Evolutionary conservation across 2,888 invertebrate genomes (phyloP).

Genomic region (Rhamphomyia laevipes): DNA sequence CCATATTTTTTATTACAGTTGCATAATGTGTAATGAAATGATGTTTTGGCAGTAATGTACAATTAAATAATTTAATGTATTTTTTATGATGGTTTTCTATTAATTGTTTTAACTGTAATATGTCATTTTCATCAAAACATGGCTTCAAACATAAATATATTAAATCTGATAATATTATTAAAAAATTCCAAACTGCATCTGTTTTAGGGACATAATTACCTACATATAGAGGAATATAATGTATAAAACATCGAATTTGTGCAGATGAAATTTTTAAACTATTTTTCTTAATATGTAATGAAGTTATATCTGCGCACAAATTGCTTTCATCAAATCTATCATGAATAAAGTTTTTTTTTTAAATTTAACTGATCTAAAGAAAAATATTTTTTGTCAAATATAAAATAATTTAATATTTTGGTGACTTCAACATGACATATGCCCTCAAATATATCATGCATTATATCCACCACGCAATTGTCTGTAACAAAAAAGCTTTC

Average conservation of each 20-base stretch:
- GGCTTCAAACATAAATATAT: neutral
- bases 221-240: neutral
- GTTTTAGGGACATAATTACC: neutral
- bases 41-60: neutral
- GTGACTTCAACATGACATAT: neutral
- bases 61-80: neutral
- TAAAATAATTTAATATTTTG: neutral
- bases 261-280: neutral
- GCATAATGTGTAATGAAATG: neutral
- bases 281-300: neutral
- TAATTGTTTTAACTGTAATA: neutral
- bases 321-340: neutral
- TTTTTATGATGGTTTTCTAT: neutral
- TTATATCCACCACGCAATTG: neutral
- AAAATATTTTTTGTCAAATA: neutral
- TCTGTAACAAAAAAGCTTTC: neutral
- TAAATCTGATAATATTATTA: neutral
- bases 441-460: constrained; percentile 3
- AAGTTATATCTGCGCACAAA: neutral
- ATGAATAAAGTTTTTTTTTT: neutral
- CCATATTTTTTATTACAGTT: neutral
- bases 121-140: neutral
- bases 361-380: neutral
- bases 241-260: neutral
- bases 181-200: neutral